phyloP scores from a whole-genome alignment of 37 sponge, comb jelly and placozoan species.

The Halisarca cf. caerulea region DNA sequence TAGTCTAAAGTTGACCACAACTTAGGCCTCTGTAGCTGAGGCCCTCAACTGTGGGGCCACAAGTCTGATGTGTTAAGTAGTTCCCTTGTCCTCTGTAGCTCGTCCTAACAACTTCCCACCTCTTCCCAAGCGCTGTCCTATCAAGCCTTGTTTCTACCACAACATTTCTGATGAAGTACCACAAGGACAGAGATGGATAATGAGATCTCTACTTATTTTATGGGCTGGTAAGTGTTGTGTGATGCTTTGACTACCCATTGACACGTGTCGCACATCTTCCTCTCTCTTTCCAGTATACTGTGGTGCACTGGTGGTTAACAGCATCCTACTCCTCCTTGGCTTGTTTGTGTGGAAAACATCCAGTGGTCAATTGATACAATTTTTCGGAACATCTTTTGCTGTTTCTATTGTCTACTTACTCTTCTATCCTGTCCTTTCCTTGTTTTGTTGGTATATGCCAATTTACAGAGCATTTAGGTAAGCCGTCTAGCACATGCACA shows the following conservation, averaged over 20 bases:
- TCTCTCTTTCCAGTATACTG: conserved; percentile 44
- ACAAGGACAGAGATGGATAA: conserved; percentile 64
- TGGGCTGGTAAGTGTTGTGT: conserved; percentile 40
- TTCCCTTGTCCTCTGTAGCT: not conserved
- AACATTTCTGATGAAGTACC: conserved; percentile 89
- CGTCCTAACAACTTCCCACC: conserved; percentile 93
- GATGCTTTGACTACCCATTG: too few relatives aligned
- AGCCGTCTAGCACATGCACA: too few relatives aligned
- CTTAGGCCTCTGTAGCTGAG: too few relatives aligned
- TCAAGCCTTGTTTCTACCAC: conserved; percentile 94
- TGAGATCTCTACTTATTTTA: conserved; percentile 46
- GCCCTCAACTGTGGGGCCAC: too few relatives aligned
- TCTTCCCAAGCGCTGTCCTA: conserved; percentile 72
- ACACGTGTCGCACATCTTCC: not conserved
- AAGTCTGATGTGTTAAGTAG: too few relatives aligned
- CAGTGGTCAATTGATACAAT: not conserved
- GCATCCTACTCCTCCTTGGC: conserved; percentile 44
- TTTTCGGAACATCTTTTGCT: conserved; percentile 62
- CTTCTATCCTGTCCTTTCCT: conserved; percentile 55
- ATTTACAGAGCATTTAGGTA: conserved; percentile 87
- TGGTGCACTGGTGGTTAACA: conserved; percentile 51
- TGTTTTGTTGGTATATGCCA: conserved; percentile 92
- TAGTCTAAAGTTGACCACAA: too few relatives aligned
- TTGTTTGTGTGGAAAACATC: not conserved
- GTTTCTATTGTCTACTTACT: conserved; percentile 63